Conservation (phyloP, 1,140 invertebrate species). For the Proales similis region DNA sequence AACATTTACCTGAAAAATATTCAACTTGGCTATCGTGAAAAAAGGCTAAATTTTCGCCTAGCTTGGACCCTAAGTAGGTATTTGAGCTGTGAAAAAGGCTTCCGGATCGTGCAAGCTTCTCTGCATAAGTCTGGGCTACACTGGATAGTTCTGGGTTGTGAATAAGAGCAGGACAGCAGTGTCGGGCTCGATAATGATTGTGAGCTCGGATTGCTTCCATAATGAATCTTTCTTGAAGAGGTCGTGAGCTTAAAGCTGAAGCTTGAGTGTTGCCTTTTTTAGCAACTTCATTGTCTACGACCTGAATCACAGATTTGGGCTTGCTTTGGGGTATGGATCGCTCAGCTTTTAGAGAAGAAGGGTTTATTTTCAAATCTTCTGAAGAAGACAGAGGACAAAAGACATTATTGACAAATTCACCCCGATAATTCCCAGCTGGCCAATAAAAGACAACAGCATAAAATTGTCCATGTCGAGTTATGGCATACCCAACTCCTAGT, state of each 20-base stretch:
- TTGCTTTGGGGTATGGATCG: too few relatives aligned
- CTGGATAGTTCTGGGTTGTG: slow-evolving; percentile 61
- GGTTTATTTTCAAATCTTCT: not conserved
- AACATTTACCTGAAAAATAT: slow-evolving; percentile 58
- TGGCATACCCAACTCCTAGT: slow-evolving; percentile 26
- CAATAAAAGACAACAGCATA: slow-evolving; percentile 33
- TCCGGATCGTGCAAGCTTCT: slow-evolving; percentile 62
- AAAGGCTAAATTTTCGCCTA: slow-evolving; percentile 20
- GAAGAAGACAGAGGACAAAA: not conserved
- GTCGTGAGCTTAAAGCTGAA: too few relatives aligned
- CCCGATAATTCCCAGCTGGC: slow-evolving; percentile 34
- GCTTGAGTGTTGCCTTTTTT: too few relatives aligned
- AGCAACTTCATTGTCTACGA: too few relatives aligned
- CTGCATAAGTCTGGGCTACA: slow-evolving; percentile 70
- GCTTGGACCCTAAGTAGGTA: not conserved
- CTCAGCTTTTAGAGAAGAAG: too few relatives aligned
- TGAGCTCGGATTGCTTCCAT: slow-evolving; percentile 57
- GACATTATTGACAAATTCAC: slow-evolving; percentile 28
- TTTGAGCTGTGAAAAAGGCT: slow-evolving; percentile 63
- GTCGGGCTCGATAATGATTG: slow-evolving; percentile 68
- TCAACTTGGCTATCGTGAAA: not conserved
- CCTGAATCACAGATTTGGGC: too few relatives aligned
- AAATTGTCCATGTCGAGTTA: slow-evolving; percentile 3
- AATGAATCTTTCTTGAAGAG: slow-evolving; percentile 8
- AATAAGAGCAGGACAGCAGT: slow-evolving; percentile 62